Evolutionary conservation across 1,140 invertebrate genomes (phyloP), one percentile per base, ranked within the genome.

Genomic region (Aphelenchoides besseyi): DNA sequence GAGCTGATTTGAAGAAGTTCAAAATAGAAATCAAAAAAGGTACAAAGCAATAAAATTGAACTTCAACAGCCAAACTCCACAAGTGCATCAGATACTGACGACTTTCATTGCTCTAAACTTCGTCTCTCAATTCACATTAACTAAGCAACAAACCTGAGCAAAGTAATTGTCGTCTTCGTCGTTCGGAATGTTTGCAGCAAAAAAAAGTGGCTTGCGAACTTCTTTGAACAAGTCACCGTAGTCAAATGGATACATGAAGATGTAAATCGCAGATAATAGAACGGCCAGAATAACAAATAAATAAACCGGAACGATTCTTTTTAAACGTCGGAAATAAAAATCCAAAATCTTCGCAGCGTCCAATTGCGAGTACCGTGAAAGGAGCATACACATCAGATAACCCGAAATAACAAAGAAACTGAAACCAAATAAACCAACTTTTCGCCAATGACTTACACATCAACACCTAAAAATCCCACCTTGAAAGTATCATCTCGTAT

Each of bases 391-490:
- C 55, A 59, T 59, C 12, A 59, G 18, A 23, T 59, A 59, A 23
- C 55, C 55, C 5, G 55, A 59, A 23, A 59, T 59, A 12, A 59
- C 55, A 18, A 59, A 59, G 55, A 59, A 59, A 33, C 55, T 59
- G 55, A 12, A 48, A 48, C 12, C 41, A 23, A 23, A 59, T 59
- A 33, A 59, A 8, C 5, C 12, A 48, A 59, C 5, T 5, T 59
- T 59, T 59, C 5, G 23, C 23, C 5, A 23, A 59, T 18, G 5
- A 69, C 67, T 33, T 71, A 69, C 67, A 70, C 16, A 37, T 69
- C 67, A 1, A 69, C 67, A 2, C 67, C 67, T 12, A 69, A 68
- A 30, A 70, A 69, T 0, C 67, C 67, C n/a, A 23, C 29, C 12
- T 64, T 64, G 23, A 68, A 69, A 16, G 12, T 26, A 16, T 69